Evolutionary conservation across 2,888 invertebrate species (phyloP), one percentile per base, ranked within the genome.

Genomic region (Xestia xanthographa): DNA sequence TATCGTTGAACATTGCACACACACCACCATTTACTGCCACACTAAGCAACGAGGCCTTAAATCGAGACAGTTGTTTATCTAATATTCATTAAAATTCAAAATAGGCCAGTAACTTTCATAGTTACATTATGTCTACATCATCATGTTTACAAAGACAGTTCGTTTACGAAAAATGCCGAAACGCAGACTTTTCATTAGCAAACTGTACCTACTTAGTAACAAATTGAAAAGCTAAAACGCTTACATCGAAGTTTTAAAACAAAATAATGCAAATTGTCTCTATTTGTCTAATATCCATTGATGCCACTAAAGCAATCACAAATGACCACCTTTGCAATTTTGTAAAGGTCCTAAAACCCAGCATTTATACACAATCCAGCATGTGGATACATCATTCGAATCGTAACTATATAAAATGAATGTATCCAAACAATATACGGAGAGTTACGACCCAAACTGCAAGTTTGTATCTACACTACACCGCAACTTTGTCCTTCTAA

Each of bases 381-480:
- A 77, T 83, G 75, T 84, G 65, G 77, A 72, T 76, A 72, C 79
- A 83, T 84, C 79, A 84, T 83, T 82, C 75, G 73, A 77, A 86
- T 87, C 88, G 90, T 91, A 90, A 91, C 91, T 83, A 29, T 82
- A 83, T 86, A 80, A 79, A 86, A 73, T 71, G 71, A 82, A 83
- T 84, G 86, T 86, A 87, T 85, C 86, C 87, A 83, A 87, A 90
- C 90, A 90, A 91, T 90, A 89, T 78, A 90, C 84, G 86, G 90
- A 90, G 91, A 92, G 91, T 92, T 91, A 92, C 92, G 91, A 89
- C 85, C 85, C 83, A 85, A 87, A 85, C 86, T 91, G 90, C 92
- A 94, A 94, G 91, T 93, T 94, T 94, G 93, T 93, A 91, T 90
- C 90, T 85, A 85, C 84, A 86, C 88, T 87, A 90, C 89, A 90